Evolutionary conservation across 2,888 invertebrate species (phyloP), one percentile per base, ranked within the genome.

Genomic region (Hypercompe scribonia): DNA sequence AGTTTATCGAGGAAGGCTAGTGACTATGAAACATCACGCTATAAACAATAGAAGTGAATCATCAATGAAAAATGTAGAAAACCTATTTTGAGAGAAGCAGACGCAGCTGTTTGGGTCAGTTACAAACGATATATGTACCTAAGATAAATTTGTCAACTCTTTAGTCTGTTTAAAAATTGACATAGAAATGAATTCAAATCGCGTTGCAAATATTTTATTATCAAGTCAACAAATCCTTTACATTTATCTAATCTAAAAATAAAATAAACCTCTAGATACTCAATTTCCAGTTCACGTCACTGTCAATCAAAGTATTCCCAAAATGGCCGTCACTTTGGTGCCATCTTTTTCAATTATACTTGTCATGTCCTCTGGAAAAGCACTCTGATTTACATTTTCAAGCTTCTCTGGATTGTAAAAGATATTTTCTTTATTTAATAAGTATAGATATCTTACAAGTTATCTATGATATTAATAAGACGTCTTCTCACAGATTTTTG

Each of bases 261-360:
- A 36, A 65, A 24, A 65, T 65, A 61, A 61, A 3, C n/a, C 34
- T 64, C 33, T 33, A 24, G 33, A 67, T 33, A 68, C 54, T 8
- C 24, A 68, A 34, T 50, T 50, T 33, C 33, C 24, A 31, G 10
- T 65, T 24, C 3, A 34, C 54, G 68, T 54, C 46, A 18, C 54
- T 46, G 36, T 71, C 70, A 70, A 65, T 70, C 65, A 65, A 36
- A 65, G 28, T 46, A n/a, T 50, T 64, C 50, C 61, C 46, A 24
- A 63, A 71, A 54, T 54, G 65, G 46, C 10, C 65, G 28, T 46
- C 50, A 64, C 15, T 70, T 64, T 75, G 70, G 71, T 58, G 70
- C 70, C 66, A 71, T 65, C 58, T 54, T 70, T 70, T 64, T 18
- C 42, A 73, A 72, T 74, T 71, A 71, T 70, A 70, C n/a, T 65